Conservation (phyloP, 2,888 invertebrate genomes). For the Tetheella fluctuosa region DNA sequence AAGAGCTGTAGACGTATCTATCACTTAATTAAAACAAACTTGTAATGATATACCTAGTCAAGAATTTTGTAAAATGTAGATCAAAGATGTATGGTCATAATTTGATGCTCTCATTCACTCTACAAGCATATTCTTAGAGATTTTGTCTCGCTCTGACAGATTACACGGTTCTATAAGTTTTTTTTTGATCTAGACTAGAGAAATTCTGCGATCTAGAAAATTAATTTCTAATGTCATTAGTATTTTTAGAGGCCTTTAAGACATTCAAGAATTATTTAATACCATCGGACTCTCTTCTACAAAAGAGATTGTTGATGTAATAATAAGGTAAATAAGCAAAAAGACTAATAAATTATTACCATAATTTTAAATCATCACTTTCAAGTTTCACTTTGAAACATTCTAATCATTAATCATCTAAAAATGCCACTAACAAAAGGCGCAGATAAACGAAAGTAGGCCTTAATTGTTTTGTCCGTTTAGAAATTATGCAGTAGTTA, state of each 20-base stretch:
- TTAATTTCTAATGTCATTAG: neutral
- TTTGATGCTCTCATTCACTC: conserved; percentile 7
- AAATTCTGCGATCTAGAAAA: too few relatives aligned
- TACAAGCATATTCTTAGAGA: neutral
- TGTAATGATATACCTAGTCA: neutral
- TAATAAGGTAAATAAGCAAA: too few relatives aligned
- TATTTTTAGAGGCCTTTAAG: neutral
- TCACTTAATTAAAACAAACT: neutral
- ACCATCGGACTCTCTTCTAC: neutral
- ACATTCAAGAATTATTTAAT: neutral
- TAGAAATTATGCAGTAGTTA: conserved; percentile 2
- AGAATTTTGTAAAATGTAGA: neutral
- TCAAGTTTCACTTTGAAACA: conserved; percentile 6
- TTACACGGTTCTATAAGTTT: neutral
- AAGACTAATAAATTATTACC: neutral
- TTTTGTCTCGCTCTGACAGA: conserved; percentile 3
- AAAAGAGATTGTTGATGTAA: neutral
- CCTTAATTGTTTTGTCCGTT: conserved; percentile 1
- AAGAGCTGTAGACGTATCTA: neutral
- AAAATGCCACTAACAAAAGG: neutral
- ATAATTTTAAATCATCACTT: conserved; percentile 1
- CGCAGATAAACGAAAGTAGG: neutral
- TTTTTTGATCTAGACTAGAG: neutral
- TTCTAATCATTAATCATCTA: neutral
- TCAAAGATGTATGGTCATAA: neutral